Percentiles rank a stretch among this genome's conserved stretches.
phyloP scores from a whole-genome alignment of 2,888 invertebrate genomes.

The Hymenopus coronatus region DNA sequence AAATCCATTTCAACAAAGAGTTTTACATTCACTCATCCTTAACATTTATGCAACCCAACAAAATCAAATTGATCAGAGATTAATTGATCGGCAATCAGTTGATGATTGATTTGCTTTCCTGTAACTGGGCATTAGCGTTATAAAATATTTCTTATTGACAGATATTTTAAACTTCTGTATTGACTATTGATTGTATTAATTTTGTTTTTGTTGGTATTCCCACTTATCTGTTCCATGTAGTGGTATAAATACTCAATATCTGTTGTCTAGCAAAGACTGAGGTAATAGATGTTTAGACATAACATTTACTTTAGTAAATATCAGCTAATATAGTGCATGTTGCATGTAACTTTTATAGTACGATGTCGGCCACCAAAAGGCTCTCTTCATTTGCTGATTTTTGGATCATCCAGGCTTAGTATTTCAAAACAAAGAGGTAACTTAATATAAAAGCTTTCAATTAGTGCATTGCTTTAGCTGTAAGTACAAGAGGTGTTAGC shows the following conservation, averaged over 20 bases:
- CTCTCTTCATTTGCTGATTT: conserved; percentile 41
- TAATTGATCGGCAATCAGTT: too few species aligned
- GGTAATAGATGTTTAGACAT: not conserved
- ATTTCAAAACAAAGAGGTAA: conserved; percentile 5
- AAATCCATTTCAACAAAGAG: too few species aligned
- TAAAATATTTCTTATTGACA: too few species aligned
- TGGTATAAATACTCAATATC: not conserved
- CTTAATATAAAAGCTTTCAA: not conserved
- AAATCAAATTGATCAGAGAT: too few species aligned
- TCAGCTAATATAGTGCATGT: conserved; percentile 32
- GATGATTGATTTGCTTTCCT: too few species aligned
- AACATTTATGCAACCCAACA: too few species aligned
- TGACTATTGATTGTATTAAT: not conserved
- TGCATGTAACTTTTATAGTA: conserved; percentile 46
- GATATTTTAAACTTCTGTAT: too few species aligned
- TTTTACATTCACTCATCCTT: too few species aligned
- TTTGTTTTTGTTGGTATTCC: not conserved
- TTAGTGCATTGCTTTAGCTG: too few species aligned
- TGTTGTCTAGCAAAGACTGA: not conserved
- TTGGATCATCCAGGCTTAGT: conserved; percentile 32
- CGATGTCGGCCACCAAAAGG: conserved; percentile 47
- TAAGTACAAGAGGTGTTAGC: too few species aligned
- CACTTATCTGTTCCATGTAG: not conserved
- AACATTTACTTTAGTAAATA: not conserved
- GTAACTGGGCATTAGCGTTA: too few species aligned